These are phyloP conservation scores for Varecia variegata DNA, from an alignment of 2,797 vertebrate species.

Conservation along the genomic window DNA sequence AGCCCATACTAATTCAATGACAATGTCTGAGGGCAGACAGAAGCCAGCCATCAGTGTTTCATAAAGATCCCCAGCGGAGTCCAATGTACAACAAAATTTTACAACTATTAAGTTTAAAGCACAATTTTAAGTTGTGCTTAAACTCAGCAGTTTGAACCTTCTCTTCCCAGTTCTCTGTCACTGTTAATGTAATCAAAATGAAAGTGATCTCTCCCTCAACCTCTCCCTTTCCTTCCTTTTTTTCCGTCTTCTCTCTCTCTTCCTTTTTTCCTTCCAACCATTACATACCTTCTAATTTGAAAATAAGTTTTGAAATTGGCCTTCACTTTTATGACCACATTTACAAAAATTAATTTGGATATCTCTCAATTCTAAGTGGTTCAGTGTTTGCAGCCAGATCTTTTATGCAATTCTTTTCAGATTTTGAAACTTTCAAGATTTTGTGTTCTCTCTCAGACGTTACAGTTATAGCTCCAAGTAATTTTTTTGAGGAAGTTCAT, in stretches of 20 bases:
- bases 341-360: conserved; percentile 28
- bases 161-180: not conserved
- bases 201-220: too few relatives aligned
- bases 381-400: not conserved
- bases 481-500: not conserved
- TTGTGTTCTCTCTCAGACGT: not conserved
- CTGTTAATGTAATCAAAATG: not conserved
- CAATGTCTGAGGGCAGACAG: not conserved
- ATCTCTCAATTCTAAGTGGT: conserved; percentile 23
- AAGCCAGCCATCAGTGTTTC: not conserved
- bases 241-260: not conserved
- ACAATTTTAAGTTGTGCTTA: not conserved
- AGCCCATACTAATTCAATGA: not conserved
- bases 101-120: not conserved
- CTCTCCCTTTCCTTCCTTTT: not conserved
- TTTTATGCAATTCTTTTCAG: conserved; percentile 13
- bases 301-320: conserved; percentile 38
- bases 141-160: not conserved
- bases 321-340: conserved; percentile 14
- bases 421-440: conserved; percentile 17
- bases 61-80: not conserved
- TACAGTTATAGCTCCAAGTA: not conserved
- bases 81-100: not conserved
- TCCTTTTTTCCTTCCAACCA: not conserved
- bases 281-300: conserved; percentile 6